Evolutionary conservation across 92 coral and sea anemone species (phyloP).

Genomic region (Isaurus tuberculatus): DNA sequence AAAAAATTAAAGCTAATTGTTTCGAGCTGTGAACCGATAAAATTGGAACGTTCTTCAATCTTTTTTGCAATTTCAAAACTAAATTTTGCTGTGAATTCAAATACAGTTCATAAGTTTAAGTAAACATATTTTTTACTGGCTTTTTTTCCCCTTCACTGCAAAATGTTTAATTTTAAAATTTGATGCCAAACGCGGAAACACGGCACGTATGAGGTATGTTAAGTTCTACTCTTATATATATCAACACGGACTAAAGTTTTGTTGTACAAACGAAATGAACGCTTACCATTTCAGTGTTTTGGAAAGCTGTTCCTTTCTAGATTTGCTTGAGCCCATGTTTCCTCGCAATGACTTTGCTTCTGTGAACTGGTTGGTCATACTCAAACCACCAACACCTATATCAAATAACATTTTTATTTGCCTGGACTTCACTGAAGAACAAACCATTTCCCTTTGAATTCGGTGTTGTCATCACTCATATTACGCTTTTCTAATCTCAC

Average conservation of each 20-base stretch:
- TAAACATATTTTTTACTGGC: neutral
- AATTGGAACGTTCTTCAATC: neutral
- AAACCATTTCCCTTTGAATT: neutral
- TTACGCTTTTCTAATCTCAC: neutral
- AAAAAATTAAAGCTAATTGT: constrained; percentile 32
- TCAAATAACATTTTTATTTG: constrained; percentile 5
- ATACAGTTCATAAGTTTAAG: neutral
- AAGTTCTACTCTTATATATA: neutral
- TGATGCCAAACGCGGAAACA: neutral
- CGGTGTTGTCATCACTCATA: constrained; percentile 14
- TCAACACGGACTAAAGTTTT: constrained; percentile 1
- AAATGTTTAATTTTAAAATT: neutral
- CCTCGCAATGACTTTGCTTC: constrained; percentile 54
- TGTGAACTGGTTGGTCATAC: constrained; percentile 40
- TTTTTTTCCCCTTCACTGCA: neutral
- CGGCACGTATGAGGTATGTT: constrained; percentile 18
- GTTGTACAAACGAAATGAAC: too few relatives aligned
- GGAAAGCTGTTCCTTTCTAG: constrained; percentile 83
- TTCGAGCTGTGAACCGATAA: constrained; percentile 4
- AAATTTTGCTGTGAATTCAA: neutral
- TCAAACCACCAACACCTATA: constrained; percentile 38
- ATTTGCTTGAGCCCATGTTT: constrained; percentile 63
- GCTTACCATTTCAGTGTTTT: constrained; percentile 80
- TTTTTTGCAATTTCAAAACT: neutral
- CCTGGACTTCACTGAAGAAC: neutral